Percentiles rank a stretch among this genome's conserved stretches.
Conservation (phyloP, 2,113 vertebrate species). For the Atrichornis clamosus region DNA sequence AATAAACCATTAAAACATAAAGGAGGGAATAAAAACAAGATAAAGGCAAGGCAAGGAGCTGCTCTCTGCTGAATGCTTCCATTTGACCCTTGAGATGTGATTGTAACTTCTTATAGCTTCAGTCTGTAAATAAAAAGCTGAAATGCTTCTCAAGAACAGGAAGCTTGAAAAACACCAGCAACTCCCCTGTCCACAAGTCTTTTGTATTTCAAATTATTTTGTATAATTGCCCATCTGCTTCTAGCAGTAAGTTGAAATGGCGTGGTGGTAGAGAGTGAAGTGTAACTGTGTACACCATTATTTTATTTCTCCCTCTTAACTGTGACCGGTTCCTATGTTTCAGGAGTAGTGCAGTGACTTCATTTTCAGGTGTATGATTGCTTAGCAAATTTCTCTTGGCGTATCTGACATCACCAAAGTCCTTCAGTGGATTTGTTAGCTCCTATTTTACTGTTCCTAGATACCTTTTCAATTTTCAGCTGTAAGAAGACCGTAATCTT, state of each 20-base stretch:
- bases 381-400: background rate
- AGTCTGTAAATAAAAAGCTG: background rate
- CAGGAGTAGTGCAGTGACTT: background rate
- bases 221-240: background rate
- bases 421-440: background rate
- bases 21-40: background rate
- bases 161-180: background rate
- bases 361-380: background rate
- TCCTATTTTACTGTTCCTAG: background rate
- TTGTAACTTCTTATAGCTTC: background rate
- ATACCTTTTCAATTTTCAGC: background rate
- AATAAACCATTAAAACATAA: background rate
- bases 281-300: background rate
- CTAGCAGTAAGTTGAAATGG: background rate
- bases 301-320: background rate
- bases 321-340: background rate
- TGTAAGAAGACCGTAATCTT: background rate
- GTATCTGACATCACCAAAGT: background rate
- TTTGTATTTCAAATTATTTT: background rate
- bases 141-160: background rate
- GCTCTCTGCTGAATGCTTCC: background rate
- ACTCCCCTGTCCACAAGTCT: background rate
- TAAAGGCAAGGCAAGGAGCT: background rate
- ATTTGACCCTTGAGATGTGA: background rate
- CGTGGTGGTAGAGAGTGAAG: background rate